Conservation (phyloP, 2,888 invertebrate genomes). For the Atrina japonica region DNA sequence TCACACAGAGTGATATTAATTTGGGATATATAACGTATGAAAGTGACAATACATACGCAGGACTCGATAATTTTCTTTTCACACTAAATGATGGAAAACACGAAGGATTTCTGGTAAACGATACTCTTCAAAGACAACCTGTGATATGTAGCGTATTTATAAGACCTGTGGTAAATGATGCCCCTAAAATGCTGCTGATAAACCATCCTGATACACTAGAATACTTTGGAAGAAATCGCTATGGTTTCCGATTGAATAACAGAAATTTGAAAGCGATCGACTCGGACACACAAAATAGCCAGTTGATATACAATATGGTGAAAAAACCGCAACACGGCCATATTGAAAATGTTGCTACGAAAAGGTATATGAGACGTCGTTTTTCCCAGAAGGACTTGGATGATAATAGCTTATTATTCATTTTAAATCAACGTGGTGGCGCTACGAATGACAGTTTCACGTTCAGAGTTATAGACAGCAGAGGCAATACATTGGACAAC, state of each 20-base stretch:
- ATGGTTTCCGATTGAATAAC: slow-evolving; percentile 73
- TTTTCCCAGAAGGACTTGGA: slow-evolving; percentile 79
- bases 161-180: slow-evolving; percentile 73
- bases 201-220: slow-evolving; percentile 71
- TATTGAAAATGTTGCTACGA: slow-evolving; percentile 75
- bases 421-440: slow-evolving; percentile 66
- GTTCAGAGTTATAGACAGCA: slow-evolving; percentile 73
- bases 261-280: slow-evolving; percentile 73
- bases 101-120: slow-evolving; percentile 75
- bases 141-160: slow-evolving; percentile 75
- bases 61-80: slow-evolving; percentile 75
- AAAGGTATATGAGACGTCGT: slow-evolving; percentile 70
- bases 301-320: slow-evolving; percentile 73
- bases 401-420: slow-evolving; percentile 72
- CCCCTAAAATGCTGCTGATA: slow-evolving; percentile 73
- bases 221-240: slow-evolving; percentile 66
- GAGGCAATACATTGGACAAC: slow-evolving; percentile 74
- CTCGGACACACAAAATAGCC: slow-evolving; percentile 66
- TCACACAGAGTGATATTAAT: slow-evolving; percentile 79
- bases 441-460: slow-evolving; percentile 76
- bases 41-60: slow-evolving; percentile 68
- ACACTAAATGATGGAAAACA: slow-evolving; percentile 74
- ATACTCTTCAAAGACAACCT: slow-evolving; percentile 70
- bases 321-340: slow-evolving; percentile 74
- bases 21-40: slow-evolving; percentile 75